A percentile compares a stretch with the other conserved stretches of the same genome.
Conservation (phyloP, 2,888 invertebrate species). For the Pardosa pseudoannulata region DNA sequence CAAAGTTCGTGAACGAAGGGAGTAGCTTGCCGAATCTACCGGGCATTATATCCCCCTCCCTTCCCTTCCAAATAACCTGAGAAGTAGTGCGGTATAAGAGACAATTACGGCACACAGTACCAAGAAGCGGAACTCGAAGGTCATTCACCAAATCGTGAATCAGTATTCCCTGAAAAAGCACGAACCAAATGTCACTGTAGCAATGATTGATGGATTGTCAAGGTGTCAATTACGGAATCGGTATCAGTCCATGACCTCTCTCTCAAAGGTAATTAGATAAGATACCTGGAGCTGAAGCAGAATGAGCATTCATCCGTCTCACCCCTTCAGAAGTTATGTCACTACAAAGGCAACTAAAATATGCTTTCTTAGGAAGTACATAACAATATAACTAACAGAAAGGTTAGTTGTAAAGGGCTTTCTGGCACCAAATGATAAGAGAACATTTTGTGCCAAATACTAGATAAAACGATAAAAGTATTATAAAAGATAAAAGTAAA, state of each 20-base stretch:
- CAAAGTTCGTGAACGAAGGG: not conserved
- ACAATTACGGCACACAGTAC: not conserved
- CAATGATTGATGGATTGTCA: not conserved
- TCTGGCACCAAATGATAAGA: too few species aligned
- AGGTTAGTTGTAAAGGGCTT: too few species aligned
- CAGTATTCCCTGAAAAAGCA: not conserved
- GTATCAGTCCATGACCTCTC: not conserved
- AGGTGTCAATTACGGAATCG: not conserved
- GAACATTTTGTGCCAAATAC: too few species aligned
- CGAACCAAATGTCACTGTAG: not conserved
- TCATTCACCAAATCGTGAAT: not conserved
- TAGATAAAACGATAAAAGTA: too few species aligned
- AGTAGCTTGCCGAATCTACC: not conserved
- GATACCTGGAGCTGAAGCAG: not conserved
- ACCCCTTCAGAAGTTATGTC: too few species aligned
- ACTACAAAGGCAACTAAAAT: too few species aligned
- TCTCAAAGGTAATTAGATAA: not conserved
- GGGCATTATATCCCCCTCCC: too few species aligned
- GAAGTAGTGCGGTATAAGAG: not conserved
- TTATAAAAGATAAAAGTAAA: too few species aligned
- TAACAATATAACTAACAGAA: too few species aligned
- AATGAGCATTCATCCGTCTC: too few species aligned
- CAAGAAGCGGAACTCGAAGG: not conserved
- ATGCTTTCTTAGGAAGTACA: too few species aligned
- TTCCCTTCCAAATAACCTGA: too few species aligned